A percentile compares a stretch with the other conserved stretches of the same genome.
Evolutionary conservation across 2,113 vertebrate genomes (phyloP).

Genomic region (Trematocara zebra): DNA sequence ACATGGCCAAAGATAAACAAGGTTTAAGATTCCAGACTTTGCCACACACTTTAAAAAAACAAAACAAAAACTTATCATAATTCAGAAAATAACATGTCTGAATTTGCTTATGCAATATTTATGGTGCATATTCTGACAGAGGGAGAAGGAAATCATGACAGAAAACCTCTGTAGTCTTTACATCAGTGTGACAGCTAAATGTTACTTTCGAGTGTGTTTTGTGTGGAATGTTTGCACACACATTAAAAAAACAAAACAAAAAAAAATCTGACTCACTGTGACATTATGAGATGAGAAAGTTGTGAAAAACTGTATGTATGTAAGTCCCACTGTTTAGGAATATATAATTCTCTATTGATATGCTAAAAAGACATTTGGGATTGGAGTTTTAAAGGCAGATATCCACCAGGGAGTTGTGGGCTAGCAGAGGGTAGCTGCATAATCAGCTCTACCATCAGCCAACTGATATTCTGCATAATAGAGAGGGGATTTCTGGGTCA

Average conservation of each 20-base stretch:
- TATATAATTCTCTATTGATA: slow-evolving; percentile 70
- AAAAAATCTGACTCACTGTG: slow-evolving; percentile 6
- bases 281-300: slow-evolving; percentile 34
- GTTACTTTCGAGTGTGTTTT: background rate
- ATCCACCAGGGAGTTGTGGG: slow-evolving; percentile 66
- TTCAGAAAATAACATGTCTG: background rate
- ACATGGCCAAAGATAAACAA: background rate
- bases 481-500: slow-evolving; percentile 67
- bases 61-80: background rate
- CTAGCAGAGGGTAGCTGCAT: slow-evolving; percentile 63
- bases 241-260: background rate
- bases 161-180: background rate
- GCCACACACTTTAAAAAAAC: background rate
- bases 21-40: background rate
- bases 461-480: slow-evolving; percentile 71
- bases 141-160: background rate
- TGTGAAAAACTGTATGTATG: slow-evolving; percentile 38
- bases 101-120: background rate
- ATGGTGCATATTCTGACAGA: background rate
- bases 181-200: background rate
- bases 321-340: slow-evolving; percentile 61
- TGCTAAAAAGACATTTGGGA: slow-evolving; percentile 72
- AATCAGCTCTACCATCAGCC: slow-evolving; percentile 68
- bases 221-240: slow-evolving; percentile 19
- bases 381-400: slow-evolving; percentile 61